Conservation (phyloP, 2,113 vertebrate genomes). For the Aramus guarauna region DNA sequence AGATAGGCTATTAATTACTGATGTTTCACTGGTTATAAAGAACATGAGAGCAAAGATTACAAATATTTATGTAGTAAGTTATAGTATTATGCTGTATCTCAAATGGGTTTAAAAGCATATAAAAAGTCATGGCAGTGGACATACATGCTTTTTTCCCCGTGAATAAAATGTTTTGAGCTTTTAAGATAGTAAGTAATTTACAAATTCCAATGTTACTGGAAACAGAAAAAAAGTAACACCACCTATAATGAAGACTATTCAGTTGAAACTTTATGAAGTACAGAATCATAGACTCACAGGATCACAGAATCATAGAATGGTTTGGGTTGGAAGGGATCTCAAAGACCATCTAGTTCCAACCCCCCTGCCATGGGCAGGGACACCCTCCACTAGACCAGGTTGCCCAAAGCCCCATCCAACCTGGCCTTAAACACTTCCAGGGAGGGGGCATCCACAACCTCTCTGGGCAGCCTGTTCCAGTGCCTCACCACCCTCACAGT, state of each 20-base stretch:
- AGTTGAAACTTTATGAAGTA: background rate
- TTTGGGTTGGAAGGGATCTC: too few relatives aligned
- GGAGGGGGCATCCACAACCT: too few relatives aligned
- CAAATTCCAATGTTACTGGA: background rate
- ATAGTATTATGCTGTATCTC: background rate
- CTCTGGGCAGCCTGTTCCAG: too few relatives aligned
- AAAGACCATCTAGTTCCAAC: too few relatives aligned
- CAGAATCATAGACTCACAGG: background rate
- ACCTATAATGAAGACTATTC: background rate
- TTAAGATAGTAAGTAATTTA: background rate
- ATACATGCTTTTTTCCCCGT: background rate
- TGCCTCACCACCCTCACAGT: too few relatives aligned
- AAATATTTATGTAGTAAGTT: background rate
- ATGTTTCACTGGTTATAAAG: background rate
- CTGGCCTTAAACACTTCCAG: too few relatives aligned
- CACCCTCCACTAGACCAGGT: too few relatives aligned
- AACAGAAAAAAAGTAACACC: background rate
- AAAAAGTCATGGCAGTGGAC: background rate
- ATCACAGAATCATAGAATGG: background rate
- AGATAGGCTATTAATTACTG: background rate
- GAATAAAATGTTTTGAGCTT: background rate
- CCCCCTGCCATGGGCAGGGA: too few relatives aligned
- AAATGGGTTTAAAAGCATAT: background rate
- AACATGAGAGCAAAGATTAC: fast-evolving
- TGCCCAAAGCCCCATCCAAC: too few relatives aligned